Conservation (phyloP, 2,888 invertebrate genomes). For the Caenorhabditis angaria region DNA sequence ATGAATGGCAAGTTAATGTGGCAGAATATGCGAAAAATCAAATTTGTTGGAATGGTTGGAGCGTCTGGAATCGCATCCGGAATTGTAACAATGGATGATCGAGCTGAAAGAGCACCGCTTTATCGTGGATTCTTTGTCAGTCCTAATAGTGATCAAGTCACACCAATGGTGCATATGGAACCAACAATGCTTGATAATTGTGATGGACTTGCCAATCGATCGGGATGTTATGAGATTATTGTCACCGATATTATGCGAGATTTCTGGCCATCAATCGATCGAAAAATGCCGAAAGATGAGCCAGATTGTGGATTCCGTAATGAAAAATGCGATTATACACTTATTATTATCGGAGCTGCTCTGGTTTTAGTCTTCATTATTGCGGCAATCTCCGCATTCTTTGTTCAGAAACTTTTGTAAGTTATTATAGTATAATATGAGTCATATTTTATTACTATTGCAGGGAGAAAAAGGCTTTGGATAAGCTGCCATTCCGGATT, state of each 20-base stretch:
- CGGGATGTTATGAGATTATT: constrained; percentile 59
- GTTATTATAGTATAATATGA: constrained; percentile 7
- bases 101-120: constrained; percentile 54
- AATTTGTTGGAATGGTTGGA: constrained; percentile 59
- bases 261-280: constrained; percentile 59
- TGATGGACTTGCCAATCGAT: constrained; percentile 53
- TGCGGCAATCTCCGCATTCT: constrained; percentile 47
- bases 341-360: constrained; percentile 54
- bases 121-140: constrained; percentile 59
- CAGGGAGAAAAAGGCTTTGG: constrained; percentile 55
- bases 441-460: neutral
- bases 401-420: constrained; percentile 44
- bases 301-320: constrained; percentile 66
- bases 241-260: constrained; percentile 58
- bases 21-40: constrained; percentile 65
- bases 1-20: constrained; percentile 65
- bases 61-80: constrained; percentile 55
- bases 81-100: constrained; percentile 53
- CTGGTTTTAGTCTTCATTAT: constrained; percentile 54
- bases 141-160: constrained; percentile 51
- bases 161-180: constrained; percentile 61
- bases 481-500: constrained; percentile 56
- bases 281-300: constrained; percentile 60
- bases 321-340: constrained; percentile 59
- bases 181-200: constrained; percentile 59